A percentile compares a stretch with the other conserved stretches of the same genome.
Evolutionary conservation across 2,797 vertebrate species (phyloP).

Genomic region (Sphaeramia orbicularis): DNA sequence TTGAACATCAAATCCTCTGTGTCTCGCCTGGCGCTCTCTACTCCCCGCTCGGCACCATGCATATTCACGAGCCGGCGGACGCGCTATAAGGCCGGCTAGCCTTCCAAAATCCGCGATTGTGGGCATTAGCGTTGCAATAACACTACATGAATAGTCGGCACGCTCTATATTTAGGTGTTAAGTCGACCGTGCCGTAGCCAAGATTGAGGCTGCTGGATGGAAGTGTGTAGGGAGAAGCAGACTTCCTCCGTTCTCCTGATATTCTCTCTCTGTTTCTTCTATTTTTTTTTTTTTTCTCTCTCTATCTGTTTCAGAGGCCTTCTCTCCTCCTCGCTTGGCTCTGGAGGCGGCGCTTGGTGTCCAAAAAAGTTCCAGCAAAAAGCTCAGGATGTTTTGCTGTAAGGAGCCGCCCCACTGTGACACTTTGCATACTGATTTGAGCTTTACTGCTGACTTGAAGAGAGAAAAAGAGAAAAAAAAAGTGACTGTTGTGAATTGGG

Average conservation of each 20-base stretch:
- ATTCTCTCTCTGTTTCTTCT: conserved; percentile 32
- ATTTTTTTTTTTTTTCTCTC: conserved; percentile 26
- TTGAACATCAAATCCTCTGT: conserved; percentile 88
- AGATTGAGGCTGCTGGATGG: conserved; percentile 60
- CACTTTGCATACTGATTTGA: conserved; percentile 71
- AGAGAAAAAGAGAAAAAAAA: conserved; percentile 28
- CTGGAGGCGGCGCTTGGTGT: conserved; percentile 53
- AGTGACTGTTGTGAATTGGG: conserved; percentile 40
- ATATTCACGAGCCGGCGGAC: conserved; percentile 82
- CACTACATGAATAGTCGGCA: conserved; percentile 78
- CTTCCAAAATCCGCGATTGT: conserved; percentile 80
- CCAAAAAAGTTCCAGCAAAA: conserved; percentile 67
- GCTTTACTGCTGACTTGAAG: conserved; percentile 63
- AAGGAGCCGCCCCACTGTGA: conserved; percentile 63
- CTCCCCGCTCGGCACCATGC: conserved; percentile 73
- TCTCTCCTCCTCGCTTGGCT: conserved; percentile 32
- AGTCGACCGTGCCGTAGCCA: conserved; percentile 66
- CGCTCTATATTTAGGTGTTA: conserved; percentile 82
- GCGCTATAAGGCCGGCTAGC: conserved; percentile 67
- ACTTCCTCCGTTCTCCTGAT: conserved; percentile 46
- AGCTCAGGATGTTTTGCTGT: conserved; percentile 57
- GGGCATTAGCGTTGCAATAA: conserved; percentile 82
- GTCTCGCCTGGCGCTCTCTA: conserved; percentile 79
- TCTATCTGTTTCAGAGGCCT: conserved; percentile 52
- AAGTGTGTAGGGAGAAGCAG: conserved; percentile 40